These are phyloP conservation scores for Dorcus hopei DNA, from an alignment of 2,888 invertebrate genomes.

Conservation along the genomic window DNA sequence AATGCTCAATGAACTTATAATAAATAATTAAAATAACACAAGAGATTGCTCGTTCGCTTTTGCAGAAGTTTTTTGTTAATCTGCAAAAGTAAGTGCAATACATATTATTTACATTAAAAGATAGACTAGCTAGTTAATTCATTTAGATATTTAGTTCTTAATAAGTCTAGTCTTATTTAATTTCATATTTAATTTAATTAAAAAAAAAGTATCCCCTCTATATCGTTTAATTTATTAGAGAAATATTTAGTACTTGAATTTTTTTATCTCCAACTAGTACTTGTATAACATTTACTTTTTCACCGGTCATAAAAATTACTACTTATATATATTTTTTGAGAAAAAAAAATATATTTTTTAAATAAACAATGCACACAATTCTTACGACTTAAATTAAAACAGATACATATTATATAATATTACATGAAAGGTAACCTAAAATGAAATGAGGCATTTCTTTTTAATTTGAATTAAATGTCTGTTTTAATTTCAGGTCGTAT, in stretches of 20 bases:
- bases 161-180: conserved; percentile 24
- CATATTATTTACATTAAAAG: conserved; percentile 9
- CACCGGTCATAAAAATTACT: no score
- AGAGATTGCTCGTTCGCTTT: conserved; percentile 42
- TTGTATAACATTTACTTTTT: not conserved
- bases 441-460: no score
- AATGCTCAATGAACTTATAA: conserved; percentile 44
- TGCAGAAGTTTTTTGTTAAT: conserved; percentile 45
- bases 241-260: conserved; percentile 12
- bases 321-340: no score
- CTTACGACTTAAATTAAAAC: no score
- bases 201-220: conserved; percentile 10
- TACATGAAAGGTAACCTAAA: no score
- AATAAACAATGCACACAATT: no score
- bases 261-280: not conserved
- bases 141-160: conserved; percentile 18
- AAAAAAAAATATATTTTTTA: no score
- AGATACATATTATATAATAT: no score
- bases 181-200: conserved; percentile 1
- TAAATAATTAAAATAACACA: conserved; percentile 15
- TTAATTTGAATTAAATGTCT: no score
- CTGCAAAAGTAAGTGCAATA: conserved; percentile 48
- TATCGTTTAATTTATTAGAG: conserved; percentile 23
- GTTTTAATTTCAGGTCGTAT: no score
- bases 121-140: conserved; percentile 25